These are phyloP conservation scores for Eumeta japonica DNA, from an alignment of 1,140 invertebrate genomes.

Conservation along the genomic window DNA sequence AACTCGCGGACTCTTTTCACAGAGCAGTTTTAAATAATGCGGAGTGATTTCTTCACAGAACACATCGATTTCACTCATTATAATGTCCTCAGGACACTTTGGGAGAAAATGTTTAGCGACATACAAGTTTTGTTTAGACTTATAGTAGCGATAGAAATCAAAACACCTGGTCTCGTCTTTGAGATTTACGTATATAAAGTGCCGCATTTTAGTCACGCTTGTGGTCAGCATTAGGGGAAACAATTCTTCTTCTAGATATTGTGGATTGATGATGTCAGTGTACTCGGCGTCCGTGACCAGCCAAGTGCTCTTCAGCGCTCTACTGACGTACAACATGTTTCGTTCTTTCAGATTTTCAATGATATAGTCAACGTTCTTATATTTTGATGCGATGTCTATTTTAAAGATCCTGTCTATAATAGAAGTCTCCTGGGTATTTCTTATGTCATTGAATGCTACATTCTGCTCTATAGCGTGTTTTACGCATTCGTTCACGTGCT, in stretches of 20 bases:
- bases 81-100: slow-evolving; percentile 21
- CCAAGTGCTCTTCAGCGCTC: too few relatives aligned
- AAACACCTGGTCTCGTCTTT: slow-evolving; percentile 21
- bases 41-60: slow-evolving; percentile 22
- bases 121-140: slow-evolving; percentile 17
- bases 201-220: slow-evolving; percentile 34
- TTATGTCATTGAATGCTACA: slow-evolving; percentile 11
- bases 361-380: slow-evolving; percentile 28
- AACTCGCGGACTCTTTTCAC: slow-evolving; percentile 18
- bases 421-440: slow-evolving; percentile 18
- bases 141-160: slow-evolving; percentile 31
- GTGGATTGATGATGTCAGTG: slow-evolving; percentile 24
- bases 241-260: slow-evolving; percentile 22
- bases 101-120: slow-evolving; percentile 28
- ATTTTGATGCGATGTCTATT: slow-evolving; percentile 32
- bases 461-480: slow-evolving; percentile 11
- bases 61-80: slow-evolving; percentile 17
- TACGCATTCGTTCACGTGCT: slow-evolving; percentile 22
- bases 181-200: slow-evolving; percentile 26
- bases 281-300: slow-evolving; percentile 21
- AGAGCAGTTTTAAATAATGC: slow-evolving; percentile 23
- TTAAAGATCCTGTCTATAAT: slow-evolving; percentile 33
- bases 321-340: slow-evolving; percentile 35
- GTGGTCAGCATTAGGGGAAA: slow-evolving; percentile 31
- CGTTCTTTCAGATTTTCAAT: slow-evolving; percentile 26